phyloP scores from a whole-genome alignment of 2,113 vertebrate genomes.

The Tylochromis polylepis region DNA sequence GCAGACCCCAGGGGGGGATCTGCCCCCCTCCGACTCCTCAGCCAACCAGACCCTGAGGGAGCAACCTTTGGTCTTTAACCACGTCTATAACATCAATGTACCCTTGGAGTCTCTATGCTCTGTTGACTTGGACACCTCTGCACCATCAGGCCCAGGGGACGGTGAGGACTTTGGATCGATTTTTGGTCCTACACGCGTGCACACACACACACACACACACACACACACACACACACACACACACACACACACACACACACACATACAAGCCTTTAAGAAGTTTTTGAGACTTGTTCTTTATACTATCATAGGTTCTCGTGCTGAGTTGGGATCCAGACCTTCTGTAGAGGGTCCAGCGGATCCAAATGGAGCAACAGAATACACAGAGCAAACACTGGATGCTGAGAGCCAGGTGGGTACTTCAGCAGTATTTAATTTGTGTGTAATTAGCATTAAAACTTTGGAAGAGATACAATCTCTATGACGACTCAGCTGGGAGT shows the following conservation, averaged over 20 bases:
- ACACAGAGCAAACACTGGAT: slow-evolving; percentile 85
- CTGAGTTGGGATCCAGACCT: slow-evolving; percentile 51
- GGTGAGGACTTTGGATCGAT: slow-evolving; percentile 36
- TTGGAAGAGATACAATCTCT: not conserved
- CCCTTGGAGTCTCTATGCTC: slow-evolving; percentile 89
- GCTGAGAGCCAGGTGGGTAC: slow-evolving; percentile 77
- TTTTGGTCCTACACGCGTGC: not conserved
- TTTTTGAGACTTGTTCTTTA: not conserved
- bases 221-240: no score
- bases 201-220: no score
- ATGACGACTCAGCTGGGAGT: not conserved
- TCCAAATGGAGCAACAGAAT: slow-evolving; percentile 73
- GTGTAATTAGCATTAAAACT: not conserved
- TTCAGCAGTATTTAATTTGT: not conserved
- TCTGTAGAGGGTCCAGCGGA: slow-evolving; percentile 68
- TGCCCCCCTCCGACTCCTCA: slow-evolving; percentile 9
- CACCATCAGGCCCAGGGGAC: slow-evolving; percentile 24
- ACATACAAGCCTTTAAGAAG: not conserved
- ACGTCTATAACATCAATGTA: slow-evolving; percentile 94
- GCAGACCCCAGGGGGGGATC: slow-evolving; percentile 58
- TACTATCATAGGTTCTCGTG: slow-evolving; percentile 26
- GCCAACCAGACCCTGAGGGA: slow-evolving; percentile 79
- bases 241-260: not conserved
- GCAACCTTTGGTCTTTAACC: slow-evolving; percentile 90
- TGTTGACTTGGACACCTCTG: slow-evolving; percentile 75